These are phyloP conservation scores for Clunio marinus DNA, from an alignment of 2,888 invertebrate genomes.

Conservation along the genomic window DNA sequence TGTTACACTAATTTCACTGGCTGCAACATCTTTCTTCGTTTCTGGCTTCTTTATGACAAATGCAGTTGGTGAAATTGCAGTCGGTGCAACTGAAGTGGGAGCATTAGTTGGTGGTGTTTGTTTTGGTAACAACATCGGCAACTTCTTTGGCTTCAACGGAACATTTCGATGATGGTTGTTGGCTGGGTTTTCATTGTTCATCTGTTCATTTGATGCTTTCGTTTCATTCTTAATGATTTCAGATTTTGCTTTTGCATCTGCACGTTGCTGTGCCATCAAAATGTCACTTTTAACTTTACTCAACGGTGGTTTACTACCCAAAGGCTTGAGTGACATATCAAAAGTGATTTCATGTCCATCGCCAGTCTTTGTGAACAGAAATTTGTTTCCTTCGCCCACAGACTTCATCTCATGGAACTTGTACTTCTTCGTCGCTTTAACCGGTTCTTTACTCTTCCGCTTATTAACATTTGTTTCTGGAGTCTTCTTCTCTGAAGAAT, in stretches of 20 bases:
- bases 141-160: constrained; percentile 22
- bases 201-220: neutral
- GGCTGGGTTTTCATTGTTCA: neutral
- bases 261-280: constrained; percentile 26
- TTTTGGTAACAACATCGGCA: constrained; percentile 27
- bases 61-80: constrained; percentile 24
- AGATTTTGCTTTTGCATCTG: constrained; percentile 20
- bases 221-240: neutral
- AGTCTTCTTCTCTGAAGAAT: neutral
- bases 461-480: constrained; percentile 12
- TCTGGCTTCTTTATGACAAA: constrained; percentile 30
- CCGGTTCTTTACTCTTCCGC: constrained; percentile 30
- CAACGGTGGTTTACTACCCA: constrained; percentile 27
- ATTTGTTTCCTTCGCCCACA: constrained; percentile 24
- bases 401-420: constrained; percentile 33
- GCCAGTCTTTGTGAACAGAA: constrained; percentile 26
- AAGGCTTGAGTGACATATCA: constrained; percentile 31
- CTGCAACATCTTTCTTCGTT: neutral
- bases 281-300: constrained; percentile 33
- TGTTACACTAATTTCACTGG: constrained; percentile 24
- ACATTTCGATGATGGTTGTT: neutral
- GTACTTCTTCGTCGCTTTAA: constrained; percentile 28
- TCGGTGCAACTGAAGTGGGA: constrained; percentile 24
- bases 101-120: no score
- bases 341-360: constrained; percentile 35